Evolutionary conservation across 2,113 vertebrate genomes (phyloP).

Genomic region (Acanthisitta chloris): DNA sequence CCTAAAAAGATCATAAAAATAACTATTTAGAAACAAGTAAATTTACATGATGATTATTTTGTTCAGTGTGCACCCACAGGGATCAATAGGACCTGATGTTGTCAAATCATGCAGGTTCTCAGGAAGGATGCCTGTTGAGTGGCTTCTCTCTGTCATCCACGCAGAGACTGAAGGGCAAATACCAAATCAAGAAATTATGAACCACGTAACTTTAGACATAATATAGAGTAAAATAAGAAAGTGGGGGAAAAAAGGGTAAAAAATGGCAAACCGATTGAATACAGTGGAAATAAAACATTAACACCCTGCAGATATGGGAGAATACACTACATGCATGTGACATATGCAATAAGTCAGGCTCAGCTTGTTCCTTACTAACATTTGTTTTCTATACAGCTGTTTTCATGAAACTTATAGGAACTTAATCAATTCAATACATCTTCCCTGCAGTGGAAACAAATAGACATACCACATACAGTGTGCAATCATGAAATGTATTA

Average conservation of each 20-base stretch:
- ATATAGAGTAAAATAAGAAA: neutral
- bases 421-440: neutral
- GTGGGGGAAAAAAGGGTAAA: too few relatives aligned
- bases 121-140: neutral
- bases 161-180: neutral
- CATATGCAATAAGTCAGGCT: neutral
- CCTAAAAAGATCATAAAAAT: neutral
- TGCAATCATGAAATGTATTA: neutral
- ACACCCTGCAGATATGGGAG: neutral
- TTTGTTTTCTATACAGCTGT: neutral
- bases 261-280: neutral
- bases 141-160: neutral
- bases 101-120: neutral
- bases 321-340: neutral
- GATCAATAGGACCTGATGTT: neutral
- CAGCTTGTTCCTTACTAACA: neutral
- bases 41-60: neutral
- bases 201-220: neutral
- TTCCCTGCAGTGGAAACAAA: neutral
- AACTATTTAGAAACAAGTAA: neutral
- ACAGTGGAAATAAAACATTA: neutral
- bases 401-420: neutral
- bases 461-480: neutral
- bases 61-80: rapidly evolving
- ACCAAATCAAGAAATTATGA: neutral